A percentile compares a stretch with the other conserved stretches of the same genome.
These are phyloP conservation scores for Cetonia aurata DNA, from an alignment of 2,888 invertebrate genomes.

Conservation along the genomic window DNA sequence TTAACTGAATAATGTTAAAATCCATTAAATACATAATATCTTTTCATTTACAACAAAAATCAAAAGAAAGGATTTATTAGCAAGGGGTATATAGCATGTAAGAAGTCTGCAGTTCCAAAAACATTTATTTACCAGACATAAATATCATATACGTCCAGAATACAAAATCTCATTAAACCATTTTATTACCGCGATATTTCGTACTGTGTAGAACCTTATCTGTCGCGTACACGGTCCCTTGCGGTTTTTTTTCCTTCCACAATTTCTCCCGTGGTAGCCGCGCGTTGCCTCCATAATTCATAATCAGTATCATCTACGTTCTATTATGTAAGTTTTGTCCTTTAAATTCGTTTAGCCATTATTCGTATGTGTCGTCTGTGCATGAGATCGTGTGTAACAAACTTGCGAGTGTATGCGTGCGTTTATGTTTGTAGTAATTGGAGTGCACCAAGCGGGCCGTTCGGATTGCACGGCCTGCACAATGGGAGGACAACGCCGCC, in stretches of 20 bases:
- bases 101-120: too few relatives aligned
- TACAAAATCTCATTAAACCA: conserved; percentile 1
- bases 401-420: neutral
- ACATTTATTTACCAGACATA: too few relatives aligned
- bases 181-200: neutral
- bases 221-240: neutral
- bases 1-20: too few relatives aligned
- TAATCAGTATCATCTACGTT: conserved; percentile 62
- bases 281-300: conserved; percentile 56
- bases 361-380: conserved; percentile 55
- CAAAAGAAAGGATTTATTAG: too few relatives aligned
- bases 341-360: conserved; percentile 64
- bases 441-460: conserved; percentile 45
- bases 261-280: conserved; percentile 27
- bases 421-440: conserved; percentile 47
- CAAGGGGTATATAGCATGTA: too few relatives aligned
- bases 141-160: neutral
- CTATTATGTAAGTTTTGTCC: conserved; percentile 59
- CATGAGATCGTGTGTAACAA: conserved; percentile 9
- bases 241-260: conserved; percentile 25
- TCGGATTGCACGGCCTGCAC: conserved; percentile 29
- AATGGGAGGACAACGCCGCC: conserved; percentile 45
- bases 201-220: neutral
- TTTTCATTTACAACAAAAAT: too few relatives aligned
- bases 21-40: too few relatives aligned